Conservation (phyloP, 2,797 vertebrate genomes). For the Pseudomugil tenellus region DNA sequence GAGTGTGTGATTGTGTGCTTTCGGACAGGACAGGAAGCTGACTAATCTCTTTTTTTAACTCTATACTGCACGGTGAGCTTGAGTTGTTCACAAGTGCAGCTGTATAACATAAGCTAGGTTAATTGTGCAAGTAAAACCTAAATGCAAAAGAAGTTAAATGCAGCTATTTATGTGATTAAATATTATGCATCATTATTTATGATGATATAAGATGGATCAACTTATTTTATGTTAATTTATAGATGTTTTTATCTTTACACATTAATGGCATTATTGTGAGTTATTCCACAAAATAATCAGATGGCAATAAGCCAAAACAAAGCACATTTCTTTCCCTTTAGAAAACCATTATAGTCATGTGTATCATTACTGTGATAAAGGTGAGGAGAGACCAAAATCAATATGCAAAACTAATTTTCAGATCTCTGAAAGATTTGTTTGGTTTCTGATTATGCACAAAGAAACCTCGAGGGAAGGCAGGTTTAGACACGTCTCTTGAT, state of each 20-base stretch:
- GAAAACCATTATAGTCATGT: slow-evolving; percentile 65
- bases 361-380: slow-evolving; percentile 58
- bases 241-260: slow-evolving; percentile 82
- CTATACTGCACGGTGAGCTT: slow-evolving; percentile 52
- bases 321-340: slow-evolving; percentile 74
- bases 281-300: slow-evolving; percentile 76
- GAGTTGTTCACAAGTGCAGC: slow-evolving; percentile 22
- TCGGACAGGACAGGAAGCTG: slow-evolving; percentile 67
- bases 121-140: slow-evolving; percentile 16
- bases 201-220: slow-evolving; percentile 79
- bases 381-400: slow-evolving; percentile 48
- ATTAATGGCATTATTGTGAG: slow-evolving; percentile 75
- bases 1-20: slow-evolving; percentile 57
- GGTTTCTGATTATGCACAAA: slow-evolving; percentile 51
- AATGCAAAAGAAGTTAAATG: slow-evolving; percentile 20
- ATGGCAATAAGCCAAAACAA: slow-evolving; percentile 76
- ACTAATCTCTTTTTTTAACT: slow-evolving; percentile 77
- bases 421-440: slow-evolving; percentile 46
- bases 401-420: slow-evolving; percentile 62
- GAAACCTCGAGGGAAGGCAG: slow-evolving; percentile 32
- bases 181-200: slow-evolving; percentile 74
- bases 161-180: too few species aligned
- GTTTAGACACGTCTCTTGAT: slow-evolving; percentile 48
- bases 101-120: slow-evolving; percentile 12
- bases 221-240: slow-evolving; percentile 79